Base-by-base conservation (phyloP, 2,113 vertebrate species). In the Clinocottus analis region DNA sequence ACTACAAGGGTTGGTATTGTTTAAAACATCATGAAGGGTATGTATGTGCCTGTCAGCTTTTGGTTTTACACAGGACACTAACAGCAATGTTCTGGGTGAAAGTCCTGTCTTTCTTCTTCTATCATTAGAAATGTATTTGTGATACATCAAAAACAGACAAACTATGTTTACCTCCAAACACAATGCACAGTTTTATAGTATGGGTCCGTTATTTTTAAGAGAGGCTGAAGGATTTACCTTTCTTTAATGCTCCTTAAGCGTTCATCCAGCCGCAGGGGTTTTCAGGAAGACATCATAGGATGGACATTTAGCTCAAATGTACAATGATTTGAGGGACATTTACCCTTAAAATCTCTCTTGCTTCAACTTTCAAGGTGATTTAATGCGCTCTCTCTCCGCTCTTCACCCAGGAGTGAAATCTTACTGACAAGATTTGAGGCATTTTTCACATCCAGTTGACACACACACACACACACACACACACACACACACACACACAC, bases 371-470 rank as follows among this genome's bases (percentile, higher is more conserved):
- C 69, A 75, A 12, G 62, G 3, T 39, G 56, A 77, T 19, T 35
- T n/a, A 51, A 75, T 19, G 3, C 27, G 3, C 70, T 47, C 27
- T 75, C 27, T 75, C 71, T 37, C 23, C 72, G 71, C 60, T 87
- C 77, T 4, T 62, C 89, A 78, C 60, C 61, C 49, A 61, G 55
- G n/a, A 35, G 90, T 27, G 59, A 90, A 80, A 83, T 87, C 66
- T 82, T 69, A 74, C 83, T 49, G 68, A 89, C 87, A 83, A 78
- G 82, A 66, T 78, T 66, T 25, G 67, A 63, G 64, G 49, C 29
- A 67, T 84, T 89, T 90, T 79, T 90, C 63, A 76, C 84, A 87
- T 82, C 84, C 81, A 88, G 61, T 17, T 73, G 86, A 86, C 81
- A 82, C 39, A 53, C 33, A 41, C 39, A 17, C 62, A 45, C 39